These are phyloP conservation scores for Apostichopus californicus DNA, from an alignment of 35 echinoderm and acorn worm genomes.

Conservation along the genomic window DNA sequence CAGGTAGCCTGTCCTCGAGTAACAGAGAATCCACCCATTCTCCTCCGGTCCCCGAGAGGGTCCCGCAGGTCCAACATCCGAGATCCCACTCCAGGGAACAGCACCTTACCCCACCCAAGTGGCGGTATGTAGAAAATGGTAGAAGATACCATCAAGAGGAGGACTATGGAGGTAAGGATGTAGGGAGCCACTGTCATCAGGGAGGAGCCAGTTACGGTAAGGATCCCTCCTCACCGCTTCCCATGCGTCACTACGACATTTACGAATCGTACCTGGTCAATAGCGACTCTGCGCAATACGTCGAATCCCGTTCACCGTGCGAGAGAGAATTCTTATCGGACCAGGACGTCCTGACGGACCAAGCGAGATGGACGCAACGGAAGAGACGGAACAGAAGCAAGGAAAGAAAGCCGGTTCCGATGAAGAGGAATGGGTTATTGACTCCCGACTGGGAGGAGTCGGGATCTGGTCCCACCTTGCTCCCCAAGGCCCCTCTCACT, in stretches of 20 bases:
- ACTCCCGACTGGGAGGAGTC: neutral
- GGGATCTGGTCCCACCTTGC: too few species aligned
- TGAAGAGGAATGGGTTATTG: constrained; percentile 21
- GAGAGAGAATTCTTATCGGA: constrained; percentile 21
- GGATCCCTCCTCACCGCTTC: neutral
- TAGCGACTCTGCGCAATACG: neutral
- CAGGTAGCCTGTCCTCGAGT: neutral
- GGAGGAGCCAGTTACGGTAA: neutral
- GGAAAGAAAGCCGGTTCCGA: constrained; percentile 25
- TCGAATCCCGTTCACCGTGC: neutral
- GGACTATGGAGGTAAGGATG: neutral
- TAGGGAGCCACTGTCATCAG: neutral
- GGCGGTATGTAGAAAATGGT: constrained; percentile 9
- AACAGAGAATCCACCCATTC: neutral
- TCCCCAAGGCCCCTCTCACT: neutral
- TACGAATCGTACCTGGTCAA: neutral
- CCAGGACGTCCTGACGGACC: constrained; percentile 28
- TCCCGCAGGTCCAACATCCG: neutral
- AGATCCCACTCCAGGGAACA: neutral
- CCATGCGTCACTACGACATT: neutral
- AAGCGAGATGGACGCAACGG: constrained; percentile 23
- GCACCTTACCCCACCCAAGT: neutral
- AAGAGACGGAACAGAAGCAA: neutral
- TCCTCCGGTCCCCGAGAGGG: constrained; percentile 12
- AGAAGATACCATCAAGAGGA: neutral